These are phyloP conservation scores for Sula dactylatra DNA, from an alignment of 2,113 vertebrate species.

Conservation along the genomic window DNA sequence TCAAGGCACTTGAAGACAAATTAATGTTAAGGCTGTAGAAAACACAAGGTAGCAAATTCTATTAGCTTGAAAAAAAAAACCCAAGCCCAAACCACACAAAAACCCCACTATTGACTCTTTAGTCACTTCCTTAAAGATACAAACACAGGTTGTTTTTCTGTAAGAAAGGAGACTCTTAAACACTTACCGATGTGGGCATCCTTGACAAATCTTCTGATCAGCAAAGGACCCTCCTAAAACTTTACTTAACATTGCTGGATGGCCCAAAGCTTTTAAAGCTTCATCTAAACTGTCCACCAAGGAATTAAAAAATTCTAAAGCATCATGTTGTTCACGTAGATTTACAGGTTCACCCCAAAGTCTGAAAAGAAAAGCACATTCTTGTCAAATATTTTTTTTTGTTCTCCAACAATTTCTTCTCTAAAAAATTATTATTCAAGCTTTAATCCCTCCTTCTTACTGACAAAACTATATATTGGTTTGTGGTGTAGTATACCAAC, in stretches of 20 bases:
- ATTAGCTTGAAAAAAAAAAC: not conserved
- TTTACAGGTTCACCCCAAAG: conserved; percentile 99
- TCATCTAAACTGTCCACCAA: conserved; percentile 99
- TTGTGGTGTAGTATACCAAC: not conserved
- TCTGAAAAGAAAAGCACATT: conserved; percentile 73
- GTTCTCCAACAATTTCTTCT: not conserved
- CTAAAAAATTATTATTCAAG: not conserved
- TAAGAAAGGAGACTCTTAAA: not conserved
- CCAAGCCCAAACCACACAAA: not conserved
- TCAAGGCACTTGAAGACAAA: not conserved
- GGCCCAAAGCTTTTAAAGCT: conserved; percentile 96
- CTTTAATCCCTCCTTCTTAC: not conserved
- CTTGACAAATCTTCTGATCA: conserved; percentile 99
- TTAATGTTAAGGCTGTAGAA: not conserved
- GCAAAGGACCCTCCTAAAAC: conserved; percentile 98
- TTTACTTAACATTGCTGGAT: conserved; percentile 98
- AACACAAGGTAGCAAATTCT: not conserved
- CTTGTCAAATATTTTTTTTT: not conserved
- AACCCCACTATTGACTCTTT: not conserved
- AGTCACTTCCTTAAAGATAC: not conserved
- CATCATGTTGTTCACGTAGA: conserved; percentile 96
- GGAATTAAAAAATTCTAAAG: conserved; percentile 99
- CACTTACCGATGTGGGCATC: conserved; percentile 93
- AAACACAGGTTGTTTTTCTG: not conserved
- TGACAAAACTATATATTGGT: not conserved